Base-by-base conservation (phyloP, 2,888 invertebrate species). In the Boloria euphrosyne region DNA sequence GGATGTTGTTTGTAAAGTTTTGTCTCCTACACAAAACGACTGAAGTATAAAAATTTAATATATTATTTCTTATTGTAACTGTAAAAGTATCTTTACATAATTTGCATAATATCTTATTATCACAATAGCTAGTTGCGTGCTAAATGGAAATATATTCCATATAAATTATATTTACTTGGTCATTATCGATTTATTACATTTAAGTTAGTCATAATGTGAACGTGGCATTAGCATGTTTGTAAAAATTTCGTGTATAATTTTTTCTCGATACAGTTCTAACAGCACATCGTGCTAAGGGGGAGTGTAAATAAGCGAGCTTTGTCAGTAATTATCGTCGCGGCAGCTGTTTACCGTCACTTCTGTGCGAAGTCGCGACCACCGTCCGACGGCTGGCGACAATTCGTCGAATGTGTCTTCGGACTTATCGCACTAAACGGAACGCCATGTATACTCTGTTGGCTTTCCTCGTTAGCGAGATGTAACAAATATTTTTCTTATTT, bases 311-410 rank as follows among this genome's bases (percentile, higher is more conserved):
- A 58, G 68, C 75, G 75, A 82, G 82, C 89, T 86, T 90, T 90
- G 92, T 90, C 84, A 82, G 89, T 87, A 85, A 91, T 90, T 91
- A 90, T 84, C 88, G 81, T 74, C 73, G 81, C 86, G 77, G 91
- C 89, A 87, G 87, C 89, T 88, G 86, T 92, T 90, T 86, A 80
- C 78, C 77, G 74, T 81, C 90, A 88, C 89, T 83, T 87, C 76
- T 85, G 92, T 90, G 92, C 85, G 89, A 92, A 90, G 86, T 85
- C 86, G 82, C 92, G 92, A 92, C 92, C 92, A 90, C 91, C 92
- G 90, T 79, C 83, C 82, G 81, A 73, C 83, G 80, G 75, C 78
- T 77, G 81, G 79, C 81, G 85, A 85, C 85, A 83, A 78, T 90
- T 90, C 90, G 89, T 71, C 90, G 90, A 90, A 90, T 79, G 79